These are phyloP conservation scores for Phainopepla nitens DNA, from an alignment of 2,113 vertebrate genomes.

Conservation along the genomic window DNA sequence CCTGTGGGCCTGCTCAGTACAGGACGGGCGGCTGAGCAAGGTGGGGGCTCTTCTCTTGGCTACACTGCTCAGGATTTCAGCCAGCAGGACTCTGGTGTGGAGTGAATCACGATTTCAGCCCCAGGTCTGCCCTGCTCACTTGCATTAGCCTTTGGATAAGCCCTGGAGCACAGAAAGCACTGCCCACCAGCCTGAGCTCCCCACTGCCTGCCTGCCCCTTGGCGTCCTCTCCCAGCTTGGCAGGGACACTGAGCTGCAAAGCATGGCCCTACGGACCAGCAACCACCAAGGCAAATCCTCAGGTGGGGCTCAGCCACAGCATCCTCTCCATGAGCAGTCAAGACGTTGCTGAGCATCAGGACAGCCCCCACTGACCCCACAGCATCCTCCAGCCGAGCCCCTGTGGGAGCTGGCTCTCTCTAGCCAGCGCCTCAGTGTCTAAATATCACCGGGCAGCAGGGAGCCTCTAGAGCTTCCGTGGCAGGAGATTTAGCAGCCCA, in stretches of 20 bases:
- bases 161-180: not conserved
- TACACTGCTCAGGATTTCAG: not conserved
- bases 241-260: not conserved
- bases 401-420: not conserved
- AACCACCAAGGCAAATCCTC: not conserved
- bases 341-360: not conserved
- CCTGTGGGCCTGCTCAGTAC: not conserved
- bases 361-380: too few relatives aligned
- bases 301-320: not conserved
- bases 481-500: not conserved
- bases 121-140: not conserved
- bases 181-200: not conserved
- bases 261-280: accelerated
- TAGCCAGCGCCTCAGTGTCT: not conserved
- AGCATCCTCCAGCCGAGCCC: not conserved
- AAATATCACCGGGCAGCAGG: not conserved
- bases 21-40: accelerated
- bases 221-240: not conserved
- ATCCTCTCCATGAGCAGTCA: not conserved
- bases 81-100: not conserved
- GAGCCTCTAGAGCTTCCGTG: not conserved
- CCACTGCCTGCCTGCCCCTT: not conserved
- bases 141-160: not conserved
- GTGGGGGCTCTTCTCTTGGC: not conserved
- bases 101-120: not conserved